A percentile compares a stretch with the other conserved stretches of the same genome.
These are phyloP conservation scores for Huso huso DNA, from an alignment of 2,797 vertebrate species.

Conservation along the genomic window DNA sequence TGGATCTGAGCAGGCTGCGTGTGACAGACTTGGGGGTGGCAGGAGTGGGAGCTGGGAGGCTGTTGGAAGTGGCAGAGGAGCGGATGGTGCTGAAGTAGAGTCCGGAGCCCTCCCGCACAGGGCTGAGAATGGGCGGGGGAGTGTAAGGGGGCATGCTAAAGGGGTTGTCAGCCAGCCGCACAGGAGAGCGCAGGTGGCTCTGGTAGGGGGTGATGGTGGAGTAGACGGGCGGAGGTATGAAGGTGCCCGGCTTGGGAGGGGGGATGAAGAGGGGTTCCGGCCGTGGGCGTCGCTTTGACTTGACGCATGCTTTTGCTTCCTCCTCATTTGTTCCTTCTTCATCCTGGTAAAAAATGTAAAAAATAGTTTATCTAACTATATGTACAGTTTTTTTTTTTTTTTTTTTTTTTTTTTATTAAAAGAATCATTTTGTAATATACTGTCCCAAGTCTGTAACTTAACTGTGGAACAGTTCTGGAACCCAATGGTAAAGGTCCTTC, in stretches of 20 bases:
- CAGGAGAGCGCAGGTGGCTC: constrained; percentile 91
- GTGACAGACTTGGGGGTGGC: constrained; percentile 78
- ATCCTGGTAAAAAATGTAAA: constrained; percentile 2
- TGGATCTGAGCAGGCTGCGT: constrained; percentile 71
- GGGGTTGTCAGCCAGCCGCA: constrained; percentile 79
- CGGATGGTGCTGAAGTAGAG: constrained; percentile 95
- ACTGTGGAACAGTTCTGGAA: too few relatives aligned
- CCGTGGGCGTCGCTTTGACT: constrained; percentile 82
- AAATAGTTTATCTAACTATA: background rate
- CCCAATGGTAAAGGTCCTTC: too few relatives aligned
- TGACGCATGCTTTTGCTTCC: constrained; percentile 57
- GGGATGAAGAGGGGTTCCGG: constrained; percentile 97
- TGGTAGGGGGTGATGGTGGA: constrained; percentile 88
- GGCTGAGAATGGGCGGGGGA: constrained; percentile 94
- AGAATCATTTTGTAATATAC: too few relatives aligned
- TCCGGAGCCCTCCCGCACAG: constrained; percentile 89
- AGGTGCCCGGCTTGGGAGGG: constrained; percentile 81
- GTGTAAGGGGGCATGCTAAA: constrained; percentile 91
- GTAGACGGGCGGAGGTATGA: constrained; percentile 82
- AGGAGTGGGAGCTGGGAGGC: constrained; percentile 71
- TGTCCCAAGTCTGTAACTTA: too few relatives aligned
- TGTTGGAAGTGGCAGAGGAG: constrained; percentile 64
- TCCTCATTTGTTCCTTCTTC: constrained; percentile 48
- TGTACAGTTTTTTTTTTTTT: too few relatives aligned
- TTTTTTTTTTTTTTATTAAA: too few relatives aligned